These are phyloP conservation scores for Paragorgia papillata DNA, from an alignment of 92 coral and sea anemone genomes.

Conservation along the genomic window DNA sequence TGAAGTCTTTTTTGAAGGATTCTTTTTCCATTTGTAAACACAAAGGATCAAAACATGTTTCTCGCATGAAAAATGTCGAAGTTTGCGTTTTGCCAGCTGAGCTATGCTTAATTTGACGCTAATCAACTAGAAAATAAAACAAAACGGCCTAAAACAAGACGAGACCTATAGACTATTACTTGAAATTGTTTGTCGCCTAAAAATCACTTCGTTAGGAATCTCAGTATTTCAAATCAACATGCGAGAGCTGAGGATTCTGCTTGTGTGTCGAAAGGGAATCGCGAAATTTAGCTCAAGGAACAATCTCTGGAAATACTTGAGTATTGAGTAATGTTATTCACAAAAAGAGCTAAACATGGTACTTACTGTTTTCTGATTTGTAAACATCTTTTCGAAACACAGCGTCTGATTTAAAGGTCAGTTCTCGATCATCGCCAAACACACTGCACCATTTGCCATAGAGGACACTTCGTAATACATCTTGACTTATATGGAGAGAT, in stretches of 20 bases:
- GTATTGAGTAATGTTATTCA: too few species aligned
- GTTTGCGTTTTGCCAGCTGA: background rate
- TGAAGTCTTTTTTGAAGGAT: too few species aligned
- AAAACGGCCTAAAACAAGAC: background rate
- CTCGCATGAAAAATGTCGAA: too few species aligned
- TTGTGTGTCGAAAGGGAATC: too few species aligned
- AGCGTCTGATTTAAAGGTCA: conserved; percentile 84
- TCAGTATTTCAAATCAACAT: too few species aligned
- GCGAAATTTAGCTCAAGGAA: too few species aligned
- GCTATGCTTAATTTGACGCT: background rate
- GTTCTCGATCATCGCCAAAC: conserved; percentile 94
- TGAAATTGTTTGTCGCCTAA: background rate
- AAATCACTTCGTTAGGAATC: background rate
- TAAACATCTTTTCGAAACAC: conserved; percentile 82
- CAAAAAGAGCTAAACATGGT: background rate
- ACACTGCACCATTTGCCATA: conserved; percentile 99
- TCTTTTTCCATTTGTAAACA: too few species aligned
- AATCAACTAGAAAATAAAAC: background rate
- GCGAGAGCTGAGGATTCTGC: too few species aligned
- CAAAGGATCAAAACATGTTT: too few species aligned
- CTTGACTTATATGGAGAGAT: conserved; percentile 90
- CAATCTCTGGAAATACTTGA: too few species aligned
- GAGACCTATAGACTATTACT: background rate
- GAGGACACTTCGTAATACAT: conserved; percentile 89
- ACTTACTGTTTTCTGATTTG: conserved; percentile 89